A percentile compares a stretch with the other conserved stretches of the same genome.
Evolutionary conservation across 2,888 invertebrate species (phyloP).

Genomic region (Hirtodrosophila cameraria): DNA sequence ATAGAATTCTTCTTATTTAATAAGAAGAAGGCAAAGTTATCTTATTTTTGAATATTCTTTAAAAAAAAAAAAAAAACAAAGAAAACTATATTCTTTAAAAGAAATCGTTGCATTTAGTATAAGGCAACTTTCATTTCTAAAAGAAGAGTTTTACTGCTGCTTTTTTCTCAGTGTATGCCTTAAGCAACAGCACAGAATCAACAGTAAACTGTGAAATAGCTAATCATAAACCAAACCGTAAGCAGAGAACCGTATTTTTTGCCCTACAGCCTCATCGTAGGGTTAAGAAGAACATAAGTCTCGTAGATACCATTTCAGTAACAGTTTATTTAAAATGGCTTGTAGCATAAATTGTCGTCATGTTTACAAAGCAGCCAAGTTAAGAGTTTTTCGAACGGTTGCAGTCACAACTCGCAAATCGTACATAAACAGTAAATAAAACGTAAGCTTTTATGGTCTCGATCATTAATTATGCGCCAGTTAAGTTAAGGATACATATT

Average conservation of each 20-base stretch:
- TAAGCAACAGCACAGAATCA: conserved; percentile 11
- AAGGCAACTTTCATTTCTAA: no score
- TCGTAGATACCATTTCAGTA: conserved; percentile 39
- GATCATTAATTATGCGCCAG: conserved; percentile 71
- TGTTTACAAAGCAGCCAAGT: conserved; percentile 55
- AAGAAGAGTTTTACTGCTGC: background rate
- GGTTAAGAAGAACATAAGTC: conserved; percentile 42
- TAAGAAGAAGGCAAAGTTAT: no score
- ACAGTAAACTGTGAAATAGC: background rate
- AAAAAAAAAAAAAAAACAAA: background rate
- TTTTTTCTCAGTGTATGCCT: conserved; percentile 9
- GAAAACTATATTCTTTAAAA: no score
- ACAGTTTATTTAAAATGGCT: conserved; percentile 47
- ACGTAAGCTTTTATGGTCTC: conserved; percentile 63
- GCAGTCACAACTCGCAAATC: conserved; percentile 27
- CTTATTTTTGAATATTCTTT: no score
- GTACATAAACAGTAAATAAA: conserved; percentile 70
- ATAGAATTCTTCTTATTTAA: no score
- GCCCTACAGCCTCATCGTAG: conserved; percentile 4
- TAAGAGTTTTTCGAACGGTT: no score
- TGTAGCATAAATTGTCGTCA: conserved; percentile 67
- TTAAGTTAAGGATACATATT: conserved; percentile 36
- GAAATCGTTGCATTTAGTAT: no score
- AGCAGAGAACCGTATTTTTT: conserved; percentile 1
- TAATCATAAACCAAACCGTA: conserved; percentile 1